These are phyloP conservation scores for Andrena camellia DNA, from an alignment of 2,888 invertebrate species.

Conservation along the genomic window DNA sequence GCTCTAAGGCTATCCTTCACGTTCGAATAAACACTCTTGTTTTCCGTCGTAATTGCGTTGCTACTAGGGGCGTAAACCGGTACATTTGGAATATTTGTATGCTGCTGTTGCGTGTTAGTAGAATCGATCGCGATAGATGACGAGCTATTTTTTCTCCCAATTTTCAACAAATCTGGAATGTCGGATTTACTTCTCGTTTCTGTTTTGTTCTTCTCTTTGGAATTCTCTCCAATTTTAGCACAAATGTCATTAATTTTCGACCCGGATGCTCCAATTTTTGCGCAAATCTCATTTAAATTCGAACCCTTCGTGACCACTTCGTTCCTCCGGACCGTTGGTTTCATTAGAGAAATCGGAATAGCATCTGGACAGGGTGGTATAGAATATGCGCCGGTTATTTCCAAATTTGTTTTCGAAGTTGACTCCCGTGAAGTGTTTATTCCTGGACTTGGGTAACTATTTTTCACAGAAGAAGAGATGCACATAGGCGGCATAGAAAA, in stretches of 20 bases:
- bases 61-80: conserved; percentile 80
- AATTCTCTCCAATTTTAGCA: conserved; percentile 83
- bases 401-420: conserved; percentile 36
- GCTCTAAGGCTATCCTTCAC: conserved; percentile 40
- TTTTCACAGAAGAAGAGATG: conserved; percentile 70
- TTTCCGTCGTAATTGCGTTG: conserved; percentile 65
- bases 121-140: conserved; percentile 46
- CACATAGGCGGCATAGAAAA: conserved; percentile 38
- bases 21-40: conserved; percentile 57
- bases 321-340: conserved; percentile 78
- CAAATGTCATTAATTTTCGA: conserved; percentile 84
- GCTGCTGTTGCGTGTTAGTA: conserved; percentile 36
- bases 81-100: conserved; percentile 80
- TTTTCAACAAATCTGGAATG: conserved; percentile 82
- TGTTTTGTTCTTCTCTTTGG: conserved; percentile 81
- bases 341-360: conserved; percentile 83
- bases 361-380: conserved; percentile 83
- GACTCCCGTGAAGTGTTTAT: conserved; percentile 38
- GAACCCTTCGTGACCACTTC: conserved; percentile 80
- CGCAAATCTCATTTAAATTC: conserved; percentile 81
- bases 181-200: conserved; percentile 79
- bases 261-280: conserved; percentile 80
- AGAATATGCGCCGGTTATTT: conserved; percentile 66
- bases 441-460: conserved; percentile 50
- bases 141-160: conserved; percentile 77